Evolutionary conservation across 1,140 invertebrate genomes (phyloP), one percentile per base, ranked within the genome.

Genomic region (Calycopis cecrops): DNA sequence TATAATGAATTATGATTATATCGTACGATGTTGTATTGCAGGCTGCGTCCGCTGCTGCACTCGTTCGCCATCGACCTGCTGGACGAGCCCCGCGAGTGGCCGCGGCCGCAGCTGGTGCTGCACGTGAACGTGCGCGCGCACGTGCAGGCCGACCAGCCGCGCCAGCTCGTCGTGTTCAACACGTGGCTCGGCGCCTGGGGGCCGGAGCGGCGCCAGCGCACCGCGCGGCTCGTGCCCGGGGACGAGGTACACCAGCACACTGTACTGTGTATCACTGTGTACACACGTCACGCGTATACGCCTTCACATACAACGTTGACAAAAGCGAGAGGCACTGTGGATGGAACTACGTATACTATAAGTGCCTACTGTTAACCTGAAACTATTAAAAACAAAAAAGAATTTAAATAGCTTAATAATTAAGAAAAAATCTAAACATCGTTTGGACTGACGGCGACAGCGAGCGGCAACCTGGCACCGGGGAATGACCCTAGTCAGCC

Each of bases 161-260:
- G 69, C n/a, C 76, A 79, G 62, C 70, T 82, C 7, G 73, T 81
- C 35, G 71, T 83, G 48, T 65, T 83, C 48, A 80, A 83, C 69
- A 58, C 77, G 0, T 68, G 68, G 62, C 52, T 76, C 40, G 79
- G 80, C 9, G 73, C 52, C 33, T 84, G 83, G 83, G 83, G 80
- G 0, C 48, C 62, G 2, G 80, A 86, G 64, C 57, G 75, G 0
- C 38, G 83, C 0, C 83, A 86, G 52, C 67, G 83, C 3, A 77
- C 76, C 4, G 80, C 79, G 0, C 52, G 59, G 4, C 69, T 84
- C 6, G 57, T 84, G 14, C 82, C 82, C 9, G 75, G 73, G 3
- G 74, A 72, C 6, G 51, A 74, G 51, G 81, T 81, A 14, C 54
- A 47, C 48, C 6, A 49, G 9, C 1, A 8, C 28, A 44, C 42